Conservation (phyloP, 2,113 vertebrate species). For the Pitta sordida region DNA sequence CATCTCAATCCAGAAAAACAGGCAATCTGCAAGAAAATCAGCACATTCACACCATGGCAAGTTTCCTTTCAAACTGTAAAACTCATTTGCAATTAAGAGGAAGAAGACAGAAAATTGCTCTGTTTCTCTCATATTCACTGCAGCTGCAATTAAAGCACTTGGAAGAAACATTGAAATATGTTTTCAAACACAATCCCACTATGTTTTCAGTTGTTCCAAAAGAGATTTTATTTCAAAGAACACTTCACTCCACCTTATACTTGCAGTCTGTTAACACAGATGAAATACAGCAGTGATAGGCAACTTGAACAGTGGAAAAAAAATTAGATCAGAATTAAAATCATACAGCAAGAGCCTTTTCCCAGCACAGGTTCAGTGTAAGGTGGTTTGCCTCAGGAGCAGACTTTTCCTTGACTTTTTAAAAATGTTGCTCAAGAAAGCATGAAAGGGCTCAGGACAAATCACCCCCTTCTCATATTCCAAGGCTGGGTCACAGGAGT, state of each 20-base stretch:
- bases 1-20: neutral
- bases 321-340: neutral
- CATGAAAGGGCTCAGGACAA: neutral
- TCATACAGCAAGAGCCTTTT: neutral
- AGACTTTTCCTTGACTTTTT: neutral
- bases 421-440: neutral
- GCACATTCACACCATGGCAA: neutral
- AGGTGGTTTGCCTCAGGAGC: neutral
- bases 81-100: neutral
- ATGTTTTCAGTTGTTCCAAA: neutral
- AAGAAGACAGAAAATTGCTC: neutral
- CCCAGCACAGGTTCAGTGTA: neutral
- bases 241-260: neutral
- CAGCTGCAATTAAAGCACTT: neutral
- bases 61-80: neutral
- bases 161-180: neutral
- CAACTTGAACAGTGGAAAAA: neutral
- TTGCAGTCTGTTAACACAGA: neutral
- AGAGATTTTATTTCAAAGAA: conserved; percentile 22
- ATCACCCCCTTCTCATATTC: neutral
- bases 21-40: neutral
- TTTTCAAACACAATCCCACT: neutral
- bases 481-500: neutral
- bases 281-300: neutral
- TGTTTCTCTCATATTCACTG: neutral